phyloP scores from a whole-genome alignment of 30 jellyfish, hydroid and myxozoan genomes.

The Pelagia noctiluca region DNA sequence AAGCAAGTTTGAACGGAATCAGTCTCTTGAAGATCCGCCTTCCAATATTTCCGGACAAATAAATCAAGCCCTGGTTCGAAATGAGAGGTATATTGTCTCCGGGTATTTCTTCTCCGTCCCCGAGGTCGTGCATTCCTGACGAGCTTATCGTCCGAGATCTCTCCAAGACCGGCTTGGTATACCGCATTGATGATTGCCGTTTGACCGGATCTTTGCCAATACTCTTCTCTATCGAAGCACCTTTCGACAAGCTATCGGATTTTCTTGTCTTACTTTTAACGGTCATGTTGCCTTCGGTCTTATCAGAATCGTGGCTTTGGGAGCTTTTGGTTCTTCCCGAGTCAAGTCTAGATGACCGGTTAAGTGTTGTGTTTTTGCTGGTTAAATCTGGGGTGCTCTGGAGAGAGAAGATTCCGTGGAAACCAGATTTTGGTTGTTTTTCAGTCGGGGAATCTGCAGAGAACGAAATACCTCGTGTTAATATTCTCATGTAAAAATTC shows the following conservation, averaged over 20 bases:
- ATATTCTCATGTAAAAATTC: too few species aligned
- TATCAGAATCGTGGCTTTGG: background rate
- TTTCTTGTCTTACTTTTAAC: constrained; percentile 26
- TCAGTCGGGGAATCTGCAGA: background rate
- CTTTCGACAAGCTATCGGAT: constrained; percentile 16
- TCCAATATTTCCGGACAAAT: constrained; percentile 88
- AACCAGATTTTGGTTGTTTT: constrained; percentile 1
- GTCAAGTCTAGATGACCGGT: background rate
- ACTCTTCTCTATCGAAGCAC: constrained; percentile 30
- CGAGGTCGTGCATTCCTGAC: constrained; percentile 86
- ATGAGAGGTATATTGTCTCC: constrained; percentile 81
- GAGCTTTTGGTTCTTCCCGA: background rate
- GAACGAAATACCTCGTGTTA: too few species aligned
- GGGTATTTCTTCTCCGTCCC: constrained; percentile 88
- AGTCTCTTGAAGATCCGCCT: constrained; percentile 78
- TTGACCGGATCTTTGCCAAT: constrained; percentile 29
- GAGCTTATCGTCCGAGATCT: constrained; percentile 92
- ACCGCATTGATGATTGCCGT: constrained; percentile 68
- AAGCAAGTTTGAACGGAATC: constrained; percentile 88
- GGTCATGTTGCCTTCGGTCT: background rate
- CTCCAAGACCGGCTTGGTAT: constrained; percentile 86
- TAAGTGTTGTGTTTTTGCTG: background rate
- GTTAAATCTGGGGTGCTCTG: constrained; percentile 38
- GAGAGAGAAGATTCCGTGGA: constrained; percentile 47
- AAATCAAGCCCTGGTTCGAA: constrained; percentile 88